These are phyloP conservation scores for Synergus itoensis DNA, from an alignment of 2,888 invertebrate species.

Conservation along the genomic window DNA sequence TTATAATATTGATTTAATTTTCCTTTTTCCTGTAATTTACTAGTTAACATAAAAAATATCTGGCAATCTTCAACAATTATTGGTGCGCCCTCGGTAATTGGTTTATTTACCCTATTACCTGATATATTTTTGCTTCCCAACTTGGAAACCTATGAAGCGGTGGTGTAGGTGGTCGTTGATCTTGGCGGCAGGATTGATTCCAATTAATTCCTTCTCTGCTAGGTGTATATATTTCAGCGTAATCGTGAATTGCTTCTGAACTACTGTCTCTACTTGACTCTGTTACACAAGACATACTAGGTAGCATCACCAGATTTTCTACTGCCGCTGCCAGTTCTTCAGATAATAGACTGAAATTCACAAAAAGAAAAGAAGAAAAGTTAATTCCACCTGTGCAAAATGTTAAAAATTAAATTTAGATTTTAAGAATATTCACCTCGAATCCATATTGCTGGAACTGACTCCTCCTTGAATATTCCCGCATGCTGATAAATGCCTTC, in stretches of 20 bases:
- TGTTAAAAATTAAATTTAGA: background rate
- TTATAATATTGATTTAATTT: no score
- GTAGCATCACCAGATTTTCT: slow-evolving; percentile 80
- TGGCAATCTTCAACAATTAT: no score
- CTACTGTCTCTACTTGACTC: slow-evolving; percentile 72
- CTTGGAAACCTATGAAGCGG: slow-evolving; percentile 94
- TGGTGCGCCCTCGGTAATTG: no score
- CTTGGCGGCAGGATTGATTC: slow-evolving; percentile 76
- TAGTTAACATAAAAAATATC: no score
- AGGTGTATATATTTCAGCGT: slow-evolving; percentile 96
- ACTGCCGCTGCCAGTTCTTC: slow-evolving; percentile 82
- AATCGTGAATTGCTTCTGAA: slow-evolving; percentile 87
- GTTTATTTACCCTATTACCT: slow-evolving; percentile 80
- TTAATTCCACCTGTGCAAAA: background rate
- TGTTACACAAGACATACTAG: slow-evolving; percentile 71
- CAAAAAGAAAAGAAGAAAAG: background rate
- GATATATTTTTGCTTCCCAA: slow-evolving; percentile 98
- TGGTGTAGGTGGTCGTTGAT: slow-evolving; percentile 89
- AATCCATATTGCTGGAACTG: slow-evolving; percentile 72
- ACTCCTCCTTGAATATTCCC: slow-evolving; percentile 74
- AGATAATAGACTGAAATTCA: slow-evolving; percentile 70
- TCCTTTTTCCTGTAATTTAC: no score
- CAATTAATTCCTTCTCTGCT: slow-evolving; percentile 85
- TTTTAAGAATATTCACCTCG: slow-evolving; percentile 66
- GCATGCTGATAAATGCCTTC: slow-evolving; percentile 81